Evolutionary conservation across 2,797 vertebrate species (phyloP), one percentile per base, ranked within the genome.

Genomic region (Buphagus erythrorhynchus): DNA sequence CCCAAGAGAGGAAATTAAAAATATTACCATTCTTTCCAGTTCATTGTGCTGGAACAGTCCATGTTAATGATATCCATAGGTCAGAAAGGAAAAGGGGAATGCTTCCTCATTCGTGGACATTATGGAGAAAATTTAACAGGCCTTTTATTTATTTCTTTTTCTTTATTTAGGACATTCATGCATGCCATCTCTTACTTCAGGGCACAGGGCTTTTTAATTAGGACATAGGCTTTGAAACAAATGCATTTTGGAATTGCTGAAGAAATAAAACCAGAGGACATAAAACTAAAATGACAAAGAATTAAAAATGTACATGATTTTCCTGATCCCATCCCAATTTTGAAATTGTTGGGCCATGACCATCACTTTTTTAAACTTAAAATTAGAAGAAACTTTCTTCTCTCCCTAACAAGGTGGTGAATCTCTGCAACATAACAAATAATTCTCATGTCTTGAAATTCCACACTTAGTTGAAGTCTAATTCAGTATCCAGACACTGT

Each of bases 1-100:
- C 84, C 11, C 2, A 94, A 84, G 89, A 97, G 85, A 96, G 95
- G 95, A 97, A 97, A 97, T 97, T 96, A 96, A 97, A 97, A 93
- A 95, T 95, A 88, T 92, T 90, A 52, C 92, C 72, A 78, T 97
- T 94, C 68, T 97, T 95, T 97, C 95, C 66, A 95, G 92, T 76
- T 95, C 95, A 96, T 90, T 97, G 94, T 96, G 67, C 95, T 90
- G 95, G 93, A 96, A 93, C 87, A 63, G 94, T 88, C 93, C 80
- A 52, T 88, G 90, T 91, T 97, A 96, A 95, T 93, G 77, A 89
- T 82, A 79, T 73, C 80, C 63, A 90, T 71, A 87, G 94, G 95
- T 95, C 77, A 95, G 67, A 96, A 82, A 84, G 57, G 62, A 92
- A 63, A 63, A 92, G n/a, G 24, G 38, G 8, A 40, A 72, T 81